Base-by-base conservation (phyloP, 2,888 invertebrate genomes). In the Drosophila siamana region DNA sequence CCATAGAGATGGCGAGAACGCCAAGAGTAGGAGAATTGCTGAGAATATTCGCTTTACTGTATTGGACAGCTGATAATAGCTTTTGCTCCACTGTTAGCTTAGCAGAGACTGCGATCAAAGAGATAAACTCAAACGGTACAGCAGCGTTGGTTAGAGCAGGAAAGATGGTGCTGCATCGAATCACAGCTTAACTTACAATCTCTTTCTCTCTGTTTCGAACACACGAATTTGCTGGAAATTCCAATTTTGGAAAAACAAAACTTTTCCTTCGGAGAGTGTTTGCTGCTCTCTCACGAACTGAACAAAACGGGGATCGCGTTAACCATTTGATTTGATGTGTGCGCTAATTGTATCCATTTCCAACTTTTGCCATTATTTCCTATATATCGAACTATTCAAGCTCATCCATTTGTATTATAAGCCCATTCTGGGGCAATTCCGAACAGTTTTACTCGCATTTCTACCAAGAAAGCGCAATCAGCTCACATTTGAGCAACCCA, bases 341-440 rank as follows among this genome's bases (percentile, higher is more conserved):
- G 16, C 47, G 19, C n/a, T 30, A 22, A 48, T 50, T 9, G 8
- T 1, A 50, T 13, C 4, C 5, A 5, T 4, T 2, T 28, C 0
- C 1, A 28, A 41, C 28, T 52, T 41, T 4, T 19, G 28, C 5
- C 28, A 41, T 52, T 19, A 41, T 46, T 15, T 15, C 9, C 6
- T n/a, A 52, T 13, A 38, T 15, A 26, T 40, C 26, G n/a, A 41
- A 41, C 52, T 28, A 52, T 28, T 52, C n/a, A 40, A 26, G 28
- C 16, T 33, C 52, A 67, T 62, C 11, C 47, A 9, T 26, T 38
- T 28, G 22, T 56, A 61, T 74, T 57, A 74, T 66, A 44, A 61
- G 54, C 77, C 62, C 78, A 74, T 74, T 75, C 47, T 52, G 47
- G 41, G 5, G n/a, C 59, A 38, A 77, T 74, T 38, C 40, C 26